Conservation (phyloP, 1,140 invertebrate species). For the Leptopilina clavipes region DNA sequence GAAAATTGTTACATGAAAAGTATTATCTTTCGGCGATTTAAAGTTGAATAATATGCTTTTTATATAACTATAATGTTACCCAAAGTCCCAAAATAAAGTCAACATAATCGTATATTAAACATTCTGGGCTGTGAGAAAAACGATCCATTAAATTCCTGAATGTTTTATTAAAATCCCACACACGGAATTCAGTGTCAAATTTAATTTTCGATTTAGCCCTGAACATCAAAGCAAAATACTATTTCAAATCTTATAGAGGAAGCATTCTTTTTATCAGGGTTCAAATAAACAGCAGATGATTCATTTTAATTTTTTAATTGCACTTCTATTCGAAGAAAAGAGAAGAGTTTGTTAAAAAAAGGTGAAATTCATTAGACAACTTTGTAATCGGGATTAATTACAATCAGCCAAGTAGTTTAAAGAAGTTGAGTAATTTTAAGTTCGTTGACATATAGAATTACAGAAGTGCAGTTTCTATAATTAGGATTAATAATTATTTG, state of each 20-base stretch:
- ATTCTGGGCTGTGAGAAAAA: not conserved
- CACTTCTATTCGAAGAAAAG: not conserved
- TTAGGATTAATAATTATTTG: constrained; percentile 6
- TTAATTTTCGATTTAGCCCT: not conserved
- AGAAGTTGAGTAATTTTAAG: constrained; percentile 13
- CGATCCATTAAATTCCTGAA: constrained; percentile 7
- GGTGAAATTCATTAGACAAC: constrained; percentile 4
- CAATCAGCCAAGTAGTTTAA: not conserved
- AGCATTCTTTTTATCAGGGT: not conserved
- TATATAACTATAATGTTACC: not conserved
- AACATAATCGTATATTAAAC: not conserved
- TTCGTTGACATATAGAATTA: not conserved
- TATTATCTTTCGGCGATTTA: not conserved
- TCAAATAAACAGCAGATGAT: not conserved
- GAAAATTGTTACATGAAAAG: not conserved
- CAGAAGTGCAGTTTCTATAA: not conserved
- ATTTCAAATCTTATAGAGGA: not conserved
- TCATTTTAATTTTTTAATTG: no score
- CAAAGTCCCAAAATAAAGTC: not conserved
- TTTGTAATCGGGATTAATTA: not conserved
- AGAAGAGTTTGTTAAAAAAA: not conserved
- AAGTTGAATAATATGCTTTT: not conserved
- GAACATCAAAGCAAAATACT: not conserved
- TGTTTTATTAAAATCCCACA: not conserved
- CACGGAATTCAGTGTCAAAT: not conserved